phyloP scores from a whole-genome alignment of 2,113 vertebrate genomes.

The Zosterops borbonicus region DNA sequence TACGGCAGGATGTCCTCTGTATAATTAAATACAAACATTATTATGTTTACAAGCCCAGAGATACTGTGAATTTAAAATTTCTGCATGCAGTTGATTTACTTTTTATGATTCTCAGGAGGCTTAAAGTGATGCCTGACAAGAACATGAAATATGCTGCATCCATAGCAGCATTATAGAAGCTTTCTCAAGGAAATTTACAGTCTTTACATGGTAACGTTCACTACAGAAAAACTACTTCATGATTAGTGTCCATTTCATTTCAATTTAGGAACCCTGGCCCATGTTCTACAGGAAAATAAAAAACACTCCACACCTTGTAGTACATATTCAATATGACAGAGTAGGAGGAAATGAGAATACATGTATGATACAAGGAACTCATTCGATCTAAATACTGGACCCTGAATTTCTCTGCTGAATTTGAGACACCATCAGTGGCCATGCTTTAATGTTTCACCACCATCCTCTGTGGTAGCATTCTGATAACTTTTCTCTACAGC shows the following conservation, averaged over 20 bases:
- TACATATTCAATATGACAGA: not conserved
- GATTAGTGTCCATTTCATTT: not conserved
- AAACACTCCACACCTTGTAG: not conserved
- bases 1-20: slow-evolving; percentile 95
- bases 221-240: not conserved
- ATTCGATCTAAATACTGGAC: not conserved
- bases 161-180: not conserved
- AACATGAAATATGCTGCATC: not conserved
- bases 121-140: not conserved
- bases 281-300: not conserved
- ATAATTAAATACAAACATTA: slow-evolving; percentile 34
- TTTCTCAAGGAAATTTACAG: slow-evolving; percentile 11
- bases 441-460: not conserved
- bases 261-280: not conserved
- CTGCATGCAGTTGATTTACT: not conserved
- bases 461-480: not conserved
- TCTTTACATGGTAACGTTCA: not conserved
- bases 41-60: not conserved
- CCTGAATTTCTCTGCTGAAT: not conserved
- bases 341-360: not conserved
- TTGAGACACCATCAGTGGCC: not conserved
- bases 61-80: not conserved
- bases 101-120: not conserved
- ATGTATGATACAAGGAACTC: not conserved
- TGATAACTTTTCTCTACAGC: not conserved